Conservation (phyloP, 2,113 vertebrate species). For the Podarcis raffonei region DNA sequence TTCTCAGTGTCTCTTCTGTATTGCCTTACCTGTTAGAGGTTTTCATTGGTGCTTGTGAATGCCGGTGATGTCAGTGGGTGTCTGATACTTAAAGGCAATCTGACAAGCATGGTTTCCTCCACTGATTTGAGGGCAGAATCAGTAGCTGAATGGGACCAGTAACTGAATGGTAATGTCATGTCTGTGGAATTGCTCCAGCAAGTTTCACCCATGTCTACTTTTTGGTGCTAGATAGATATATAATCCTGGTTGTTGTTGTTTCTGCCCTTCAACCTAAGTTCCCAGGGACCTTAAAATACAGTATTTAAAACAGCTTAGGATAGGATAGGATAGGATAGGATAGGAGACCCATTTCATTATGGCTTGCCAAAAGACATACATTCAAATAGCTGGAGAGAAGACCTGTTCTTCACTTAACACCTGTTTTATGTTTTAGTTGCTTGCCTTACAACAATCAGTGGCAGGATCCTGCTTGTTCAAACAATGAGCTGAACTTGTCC, state of each 20-base stretch:
- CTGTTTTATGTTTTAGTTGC: background rate
- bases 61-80: background rate
- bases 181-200: background rate
- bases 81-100: background rate
- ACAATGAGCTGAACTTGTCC: fast-evolving
- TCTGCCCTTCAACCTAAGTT: no score
- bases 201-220: background rate
- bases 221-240: background rate
- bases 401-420: background rate
- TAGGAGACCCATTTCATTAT: background rate
- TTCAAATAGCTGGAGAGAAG: background rate
- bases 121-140: background rate
- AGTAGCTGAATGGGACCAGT: background rate
- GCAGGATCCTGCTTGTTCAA: fast-evolving
- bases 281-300: no score
- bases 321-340: background rate
- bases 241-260: background rate
- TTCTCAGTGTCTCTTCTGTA: background rate
- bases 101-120: background rate
- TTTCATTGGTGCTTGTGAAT: background rate
- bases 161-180: background rate
- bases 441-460: background rate
- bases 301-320: no score
- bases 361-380: background rate
- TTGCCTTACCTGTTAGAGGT: no score